phyloP scores from a whole-genome alignment of 2,797 vertebrate genomes.

The Pangasius larnaudii region DNA sequence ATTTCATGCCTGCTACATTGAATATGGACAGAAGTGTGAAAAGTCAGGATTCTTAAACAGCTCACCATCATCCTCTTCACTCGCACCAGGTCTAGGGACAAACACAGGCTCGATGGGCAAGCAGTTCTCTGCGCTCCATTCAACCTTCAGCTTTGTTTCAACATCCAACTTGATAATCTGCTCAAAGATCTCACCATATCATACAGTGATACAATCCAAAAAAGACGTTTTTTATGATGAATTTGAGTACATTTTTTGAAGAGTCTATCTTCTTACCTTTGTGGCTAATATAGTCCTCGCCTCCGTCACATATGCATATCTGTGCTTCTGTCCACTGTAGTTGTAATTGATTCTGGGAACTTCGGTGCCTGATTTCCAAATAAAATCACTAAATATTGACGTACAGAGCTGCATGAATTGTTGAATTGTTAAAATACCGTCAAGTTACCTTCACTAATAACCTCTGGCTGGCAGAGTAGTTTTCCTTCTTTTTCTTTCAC shows the following conservation, averaged over 20 bases:
- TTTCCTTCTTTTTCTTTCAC: slow-evolving; percentile 85
- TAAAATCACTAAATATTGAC: background rate
- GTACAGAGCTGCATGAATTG: background rate
- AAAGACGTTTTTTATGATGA: background rate
- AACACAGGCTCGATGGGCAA: slow-evolving; percentile 87
- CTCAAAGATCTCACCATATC: background rate
- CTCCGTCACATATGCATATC: slow-evolving; percentile 77
- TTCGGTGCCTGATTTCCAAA: slow-evolving; percentile 80
- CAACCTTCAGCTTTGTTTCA: slow-evolving; percentile 77
- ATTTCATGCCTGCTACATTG: background rate
- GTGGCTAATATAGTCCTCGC: slow-evolving; percentile 77
- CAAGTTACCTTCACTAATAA: slow-evolving; percentile 82
- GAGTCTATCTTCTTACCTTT: slow-evolving; percentile 73
- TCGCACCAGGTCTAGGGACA: slow-evolving; percentile 80
- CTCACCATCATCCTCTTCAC: slow-evolving; percentile 90
- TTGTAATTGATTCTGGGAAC: slow-evolving; percentile 90
- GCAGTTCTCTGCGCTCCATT: slow-evolving; percentile 81
- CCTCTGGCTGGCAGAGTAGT: slow-evolving; percentile 84
- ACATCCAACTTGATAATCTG: slow-evolving; percentile 85
- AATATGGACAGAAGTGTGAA: background rate
- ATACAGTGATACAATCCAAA: background rate
- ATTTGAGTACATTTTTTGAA: background rate
- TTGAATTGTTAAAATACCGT: background rate
- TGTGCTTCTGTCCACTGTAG: slow-evolving; percentile 84
- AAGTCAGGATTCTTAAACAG: background rate